Evolutionary conservation across 23 tunicate genomes (phyloP), one percentile per base, ranked within the genome.

Genomic region (Styela clava): DNA sequence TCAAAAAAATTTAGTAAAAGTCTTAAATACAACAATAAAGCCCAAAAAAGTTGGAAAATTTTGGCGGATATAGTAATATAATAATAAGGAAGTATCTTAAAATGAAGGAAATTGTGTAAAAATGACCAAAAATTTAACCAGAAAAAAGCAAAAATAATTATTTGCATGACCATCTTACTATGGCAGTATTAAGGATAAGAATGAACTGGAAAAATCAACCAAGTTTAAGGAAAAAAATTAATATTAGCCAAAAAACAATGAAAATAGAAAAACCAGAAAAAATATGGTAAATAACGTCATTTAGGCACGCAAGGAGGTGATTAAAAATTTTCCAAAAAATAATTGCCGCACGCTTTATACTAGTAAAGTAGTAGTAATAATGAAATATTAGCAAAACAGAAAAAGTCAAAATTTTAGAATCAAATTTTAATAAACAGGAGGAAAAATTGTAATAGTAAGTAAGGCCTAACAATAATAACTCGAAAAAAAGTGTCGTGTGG

Each of bases 1-100:
- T 44, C 56, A 44, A 44, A 44, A 12, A 44, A 44, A 44, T 44
- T 44, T 5, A 44, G 77, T 71, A 71, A 71, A 71, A 71, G 29
- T 34, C 35, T 28, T 71, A 71, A 71, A 71, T 71, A 71, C 35
- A 21, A 71, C 24, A 71, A 71, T 19, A 32, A 71, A 71, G 23
- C 5, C 37, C 35, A 12, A 22, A 32, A 71, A 71, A 26, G 32
- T 71, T 71, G 35, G 77, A 3, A 30, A 71, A 71, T 30, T 71
- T 71, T 27, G 77, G 34, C 34, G 77, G 35, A 71, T 3, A 71
- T 22, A 71, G 35, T 33, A 30, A 29, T 24, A 68, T 68, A 34
- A 71, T 35, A 71, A 29, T 44, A 44, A 44, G 56, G 56, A 44
- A 44, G 56, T 44, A 44, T 7, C 56, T 44, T 44, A 44, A 44